Conservation (phyloP, 2,888 invertebrate genomes). For the Eumerus sabulonum region DNA sequence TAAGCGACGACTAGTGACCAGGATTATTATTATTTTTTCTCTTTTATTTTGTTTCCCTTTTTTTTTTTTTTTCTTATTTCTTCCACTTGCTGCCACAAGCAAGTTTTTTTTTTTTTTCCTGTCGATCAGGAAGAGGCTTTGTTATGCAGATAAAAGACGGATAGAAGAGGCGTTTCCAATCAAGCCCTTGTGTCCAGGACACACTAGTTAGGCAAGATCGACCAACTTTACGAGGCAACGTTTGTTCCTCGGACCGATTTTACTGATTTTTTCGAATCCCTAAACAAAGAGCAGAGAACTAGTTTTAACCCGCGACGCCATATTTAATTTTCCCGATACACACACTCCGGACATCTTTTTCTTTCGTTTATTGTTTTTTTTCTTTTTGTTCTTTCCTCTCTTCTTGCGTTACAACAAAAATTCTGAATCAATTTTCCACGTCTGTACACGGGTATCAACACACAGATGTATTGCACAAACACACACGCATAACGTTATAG, state of each 20-base stretch:
- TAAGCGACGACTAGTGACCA: slow-evolving; percentile 76
- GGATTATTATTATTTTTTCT: slow-evolving; percentile 47
- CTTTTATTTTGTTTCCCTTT: slow-evolving; percentile 41
- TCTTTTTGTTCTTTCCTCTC: no score
- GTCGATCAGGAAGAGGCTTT: no score
- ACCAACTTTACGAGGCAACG: slow-evolving; percentile 40
- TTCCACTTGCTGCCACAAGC: slow-evolving; percentile 20
- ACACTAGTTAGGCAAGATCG: slow-evolving; percentile 39
- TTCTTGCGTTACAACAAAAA: slow-evolving; percentile 42
- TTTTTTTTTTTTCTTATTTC: no score
- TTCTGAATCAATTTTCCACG: slow-evolving; percentile 66
- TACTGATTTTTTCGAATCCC: slow-evolving; percentile 82
- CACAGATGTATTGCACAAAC: slow-evolving; percentile 45
- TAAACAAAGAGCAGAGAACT: slow-evolving; percentile 83
- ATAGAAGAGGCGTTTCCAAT: slow-evolving; percentile 4
- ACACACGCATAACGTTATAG: slow-evolving; percentile 34
- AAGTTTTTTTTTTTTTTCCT: no score
- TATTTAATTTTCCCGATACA: slow-evolving; percentile 82
- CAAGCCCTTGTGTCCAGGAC: slow-evolving; percentile 52
- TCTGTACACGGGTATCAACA: slow-evolving; percentile 53
- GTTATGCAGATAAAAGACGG: no score
- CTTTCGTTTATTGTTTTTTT: no score
- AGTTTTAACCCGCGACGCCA: slow-evolving; percentile 88
- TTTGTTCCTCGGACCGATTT: slow-evolving; percentile 57
- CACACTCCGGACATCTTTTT: slow-evolving; percentile 66